Percentiles rank a stretch among this genome's conserved stretches.
Evolutionary conservation across 2,797 vertebrate species (phyloP).

Genomic region (Smutsia gigantea): DNA sequence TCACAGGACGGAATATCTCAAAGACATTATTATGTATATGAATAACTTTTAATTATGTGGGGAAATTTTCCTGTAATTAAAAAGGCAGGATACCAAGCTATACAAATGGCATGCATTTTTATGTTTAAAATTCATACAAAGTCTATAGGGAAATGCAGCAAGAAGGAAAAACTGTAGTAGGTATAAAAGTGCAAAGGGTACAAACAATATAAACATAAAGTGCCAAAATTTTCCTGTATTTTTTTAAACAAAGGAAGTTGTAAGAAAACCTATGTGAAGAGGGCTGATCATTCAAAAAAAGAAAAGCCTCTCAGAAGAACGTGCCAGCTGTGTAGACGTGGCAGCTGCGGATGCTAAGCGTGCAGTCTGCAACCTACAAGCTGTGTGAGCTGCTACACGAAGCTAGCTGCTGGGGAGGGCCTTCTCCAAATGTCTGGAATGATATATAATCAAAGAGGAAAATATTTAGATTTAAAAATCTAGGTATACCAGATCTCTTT

Average conservation of each 20-base stretch:
- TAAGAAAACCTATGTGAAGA: neutral
- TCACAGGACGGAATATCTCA: neutral
- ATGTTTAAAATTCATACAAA: slow-evolving; percentile 6
- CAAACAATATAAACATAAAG: neutral
- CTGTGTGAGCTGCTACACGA: rapidly evolving
- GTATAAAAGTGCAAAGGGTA: neutral
- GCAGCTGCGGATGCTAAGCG: rapidly evolving
- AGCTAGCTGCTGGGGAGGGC: rapidly evolving
- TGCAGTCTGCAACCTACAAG: rapidly evolving
- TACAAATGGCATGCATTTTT: neutral
- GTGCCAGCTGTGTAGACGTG: neutral
- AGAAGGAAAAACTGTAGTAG: neutral
- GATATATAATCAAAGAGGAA: neutral
- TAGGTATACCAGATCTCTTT: neutral
- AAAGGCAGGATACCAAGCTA: neutral
- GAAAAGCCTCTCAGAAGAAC: neutral
- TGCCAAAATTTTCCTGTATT: neutral
- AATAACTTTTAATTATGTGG: neutral
- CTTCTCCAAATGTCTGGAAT: neutral
- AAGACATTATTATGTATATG: neutral
- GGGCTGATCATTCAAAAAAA: neutral
- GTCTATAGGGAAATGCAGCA: neutral
- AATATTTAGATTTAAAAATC: neutral
- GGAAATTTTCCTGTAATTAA: neutral
- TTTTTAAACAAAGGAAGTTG: slow-evolving; percentile 45